These are phyloP conservation scores for Xenus cinereus DNA, from an alignment of 2,113 vertebrate species.

Conservation along the genomic window DNA sequence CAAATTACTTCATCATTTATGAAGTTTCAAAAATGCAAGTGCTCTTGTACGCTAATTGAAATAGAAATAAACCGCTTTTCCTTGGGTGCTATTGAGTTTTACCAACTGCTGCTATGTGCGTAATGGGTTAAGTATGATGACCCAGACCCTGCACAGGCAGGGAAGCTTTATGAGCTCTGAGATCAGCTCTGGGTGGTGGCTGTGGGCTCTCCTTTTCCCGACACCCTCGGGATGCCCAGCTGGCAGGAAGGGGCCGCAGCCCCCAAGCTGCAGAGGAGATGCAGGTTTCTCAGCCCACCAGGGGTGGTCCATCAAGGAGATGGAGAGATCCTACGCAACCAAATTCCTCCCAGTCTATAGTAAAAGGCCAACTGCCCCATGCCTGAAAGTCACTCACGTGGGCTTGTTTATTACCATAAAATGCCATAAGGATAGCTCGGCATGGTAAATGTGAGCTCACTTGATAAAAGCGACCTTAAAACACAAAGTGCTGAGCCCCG, in stretches of 20 bases:
- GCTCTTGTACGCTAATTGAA: not conserved
- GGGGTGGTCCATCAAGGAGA: not conserved
- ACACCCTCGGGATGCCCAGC: not conserved
- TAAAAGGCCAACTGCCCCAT: not conserved
- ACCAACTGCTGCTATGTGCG: not conserved
- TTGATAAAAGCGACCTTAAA: not conserved
- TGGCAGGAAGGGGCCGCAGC: not conserved
- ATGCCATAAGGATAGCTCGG: not conserved
- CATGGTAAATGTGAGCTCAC: not conserved
- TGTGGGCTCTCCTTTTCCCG: not conserved
- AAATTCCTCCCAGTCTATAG: not conserved
- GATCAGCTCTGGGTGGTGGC: not conserved
- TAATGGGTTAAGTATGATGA: not conserved
- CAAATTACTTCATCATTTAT: constrained; percentile 3
- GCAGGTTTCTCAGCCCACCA: not conserved
- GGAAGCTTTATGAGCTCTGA: not conserved
- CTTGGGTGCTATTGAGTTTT: not conserved
- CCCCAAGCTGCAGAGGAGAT: not conserved
- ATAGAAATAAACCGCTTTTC: not conserved
- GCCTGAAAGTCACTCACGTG: not conserved
- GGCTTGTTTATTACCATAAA: not conserved
- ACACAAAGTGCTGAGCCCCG: not conserved
- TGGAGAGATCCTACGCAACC: not conserved
- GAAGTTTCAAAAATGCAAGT: not conserved
- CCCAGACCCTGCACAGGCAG: not conserved